phyloP scores from a whole-genome alignment of 2,888 invertebrate genomes.

The Yponomeuta cagnagella region DNA sequence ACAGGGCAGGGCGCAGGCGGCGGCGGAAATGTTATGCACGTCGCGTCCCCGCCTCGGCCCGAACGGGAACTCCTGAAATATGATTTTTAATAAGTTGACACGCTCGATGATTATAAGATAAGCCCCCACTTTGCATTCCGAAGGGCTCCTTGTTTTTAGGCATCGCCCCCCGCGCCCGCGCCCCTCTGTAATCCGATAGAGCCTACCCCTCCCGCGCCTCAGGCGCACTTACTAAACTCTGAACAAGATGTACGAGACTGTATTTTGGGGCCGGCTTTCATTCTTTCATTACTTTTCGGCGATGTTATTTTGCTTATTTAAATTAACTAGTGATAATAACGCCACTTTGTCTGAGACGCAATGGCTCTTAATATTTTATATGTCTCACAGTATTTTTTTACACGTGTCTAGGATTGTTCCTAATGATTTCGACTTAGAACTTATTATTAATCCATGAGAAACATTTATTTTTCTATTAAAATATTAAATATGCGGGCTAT shows the following conservation, averaged over 20 bases:
- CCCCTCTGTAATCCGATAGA: slow-evolving; percentile 53
- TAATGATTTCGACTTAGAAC: not conserved
- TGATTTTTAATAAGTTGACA: slow-evolving; percentile 77
- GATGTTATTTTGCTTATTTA: not conserved
- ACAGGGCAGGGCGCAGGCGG: slow-evolving; percentile 21
- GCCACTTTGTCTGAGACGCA: not conserved
- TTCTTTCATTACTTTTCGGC: not conserved
- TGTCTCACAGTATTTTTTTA: not conserved
- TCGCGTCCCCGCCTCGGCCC: slow-evolving; percentile 38
- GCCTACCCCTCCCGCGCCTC: slow-evolving; percentile 36
- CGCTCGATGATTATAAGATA: slow-evolving; percentile 76
- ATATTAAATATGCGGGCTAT: not conserved
- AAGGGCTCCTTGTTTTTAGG: slow-evolving; percentile 59
- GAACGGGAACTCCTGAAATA: slow-evolving; percentile 61
- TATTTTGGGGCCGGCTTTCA: not conserved
- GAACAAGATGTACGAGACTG: not conserved
- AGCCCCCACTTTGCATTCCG: slow-evolving; percentile 74
- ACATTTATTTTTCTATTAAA: not conserved
- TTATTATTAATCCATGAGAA: not conserved
- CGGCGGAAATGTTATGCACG: slow-evolving; percentile 46
- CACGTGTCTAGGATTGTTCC: not conserved
- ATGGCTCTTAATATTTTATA: no score
- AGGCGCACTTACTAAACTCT: slow-evolving; percentile 11
- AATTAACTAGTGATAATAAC: not conserved
- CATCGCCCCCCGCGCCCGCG: slow-evolving; percentile 46